These are phyloP conservation scores for Gavia stellata DNA, from an alignment of 2,113 vertebrate species.

Conservation along the genomic window DNA sequence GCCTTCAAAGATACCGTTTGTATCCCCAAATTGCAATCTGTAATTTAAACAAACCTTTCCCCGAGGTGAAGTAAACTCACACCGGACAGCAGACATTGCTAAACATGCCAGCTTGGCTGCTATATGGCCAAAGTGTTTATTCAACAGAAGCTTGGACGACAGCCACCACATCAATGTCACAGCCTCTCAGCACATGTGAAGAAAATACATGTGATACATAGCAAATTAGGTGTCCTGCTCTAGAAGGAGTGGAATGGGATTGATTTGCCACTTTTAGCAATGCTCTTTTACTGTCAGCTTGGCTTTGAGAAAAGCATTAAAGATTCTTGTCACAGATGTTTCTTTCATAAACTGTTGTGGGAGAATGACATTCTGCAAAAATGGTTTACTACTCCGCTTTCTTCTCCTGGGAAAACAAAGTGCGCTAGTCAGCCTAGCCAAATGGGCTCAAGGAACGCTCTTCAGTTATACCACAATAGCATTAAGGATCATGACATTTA, in stretches of 20 bases:
- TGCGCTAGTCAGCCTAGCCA: conserved; percentile 68
- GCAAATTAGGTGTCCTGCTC: conserved; percentile 86
- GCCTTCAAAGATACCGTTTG: conserved; percentile 33
- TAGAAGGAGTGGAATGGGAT: conserved; percentile 72
- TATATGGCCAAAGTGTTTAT: conserved; percentile 82
- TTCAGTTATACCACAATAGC: conserved; percentile 75
- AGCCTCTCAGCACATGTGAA: conserved; percentile 78
- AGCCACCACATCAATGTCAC: conserved; percentile 81
- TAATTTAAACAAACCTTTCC: conserved; percentile 56
- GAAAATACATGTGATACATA: conserved; percentile 85
- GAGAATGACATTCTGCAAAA: conserved; percentile 82
- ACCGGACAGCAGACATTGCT: conserved; percentile 56
- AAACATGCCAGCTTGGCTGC: conserved; percentile 74
- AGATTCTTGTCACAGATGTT: conserved; percentile 87
- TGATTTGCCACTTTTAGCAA: conserved; percentile 77
- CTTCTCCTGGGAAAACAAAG: conserved; percentile 80
- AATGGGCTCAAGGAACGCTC: conserved; percentile 76
- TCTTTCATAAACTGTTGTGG: conserved; percentile 85
- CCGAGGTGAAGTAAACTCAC: conserved; percentile 47
- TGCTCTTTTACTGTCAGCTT: conserved; percentile 77
- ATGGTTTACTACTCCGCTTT: conserved; percentile 80
- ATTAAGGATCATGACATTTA: conserved; percentile 75
- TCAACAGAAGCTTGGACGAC: conserved; percentile 84
- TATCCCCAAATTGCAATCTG: not conserved
- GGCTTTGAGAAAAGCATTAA: conserved; percentile 78